These are phyloP conservation scores for Oncorhynchus clarkii DNA, from an alignment of 2,113 vertebrate genomes.

Conservation along the genomic window DNA sequence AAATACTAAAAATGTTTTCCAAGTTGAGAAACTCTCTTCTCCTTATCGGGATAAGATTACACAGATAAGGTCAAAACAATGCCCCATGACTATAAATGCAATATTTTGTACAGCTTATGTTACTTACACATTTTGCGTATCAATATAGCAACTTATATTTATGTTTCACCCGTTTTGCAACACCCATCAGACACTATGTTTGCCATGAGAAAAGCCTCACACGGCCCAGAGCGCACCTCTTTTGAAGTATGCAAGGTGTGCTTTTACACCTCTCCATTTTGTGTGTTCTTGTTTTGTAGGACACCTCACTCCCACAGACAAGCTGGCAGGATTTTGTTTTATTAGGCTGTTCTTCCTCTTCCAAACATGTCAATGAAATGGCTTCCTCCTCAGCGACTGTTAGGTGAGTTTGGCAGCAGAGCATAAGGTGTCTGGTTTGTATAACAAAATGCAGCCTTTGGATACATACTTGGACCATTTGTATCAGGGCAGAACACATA, in stretches of 20 bases:
- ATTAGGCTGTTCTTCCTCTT: neutral
- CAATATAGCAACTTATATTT: slow-evolving; percentile 7
- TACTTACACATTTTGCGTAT: neutral
- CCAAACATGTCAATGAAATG: slow-evolving; percentile 65
- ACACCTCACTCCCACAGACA: slow-evolving; percentile 70
- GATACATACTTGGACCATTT: slow-evolving; percentile 44
- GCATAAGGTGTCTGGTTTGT: slow-evolving; percentile 49
- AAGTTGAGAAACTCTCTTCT: neutral
- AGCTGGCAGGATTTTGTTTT: slow-evolving; percentile 46
- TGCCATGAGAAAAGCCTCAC: neutral
- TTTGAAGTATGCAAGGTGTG: slow-evolving; percentile 53
- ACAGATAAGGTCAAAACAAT: neutral
- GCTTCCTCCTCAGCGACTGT: slow-evolving; percentile 60
- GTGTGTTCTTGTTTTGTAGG: slow-evolving; percentile 61
- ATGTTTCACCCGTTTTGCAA: neutral
- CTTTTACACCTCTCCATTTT: slow-evolving; percentile 62
- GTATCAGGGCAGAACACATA: slow-evolving; percentile 36
- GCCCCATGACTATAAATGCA: neutral
- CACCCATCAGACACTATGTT: slow-evolving; percentile 7
- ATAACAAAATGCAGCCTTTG: slow-evolving; percentile 47
- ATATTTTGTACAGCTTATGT: neutral
- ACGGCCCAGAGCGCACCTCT: slow-evolving; percentile 8
- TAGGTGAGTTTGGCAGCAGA: slow-evolving; percentile 59
- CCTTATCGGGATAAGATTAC: neutral
- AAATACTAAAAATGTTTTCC: slow-evolving; percentile 20